Base-by-base conservation (phyloP, 2,113 vertebrate genomes). In the Brachionichthys hirsutus region DNA sequence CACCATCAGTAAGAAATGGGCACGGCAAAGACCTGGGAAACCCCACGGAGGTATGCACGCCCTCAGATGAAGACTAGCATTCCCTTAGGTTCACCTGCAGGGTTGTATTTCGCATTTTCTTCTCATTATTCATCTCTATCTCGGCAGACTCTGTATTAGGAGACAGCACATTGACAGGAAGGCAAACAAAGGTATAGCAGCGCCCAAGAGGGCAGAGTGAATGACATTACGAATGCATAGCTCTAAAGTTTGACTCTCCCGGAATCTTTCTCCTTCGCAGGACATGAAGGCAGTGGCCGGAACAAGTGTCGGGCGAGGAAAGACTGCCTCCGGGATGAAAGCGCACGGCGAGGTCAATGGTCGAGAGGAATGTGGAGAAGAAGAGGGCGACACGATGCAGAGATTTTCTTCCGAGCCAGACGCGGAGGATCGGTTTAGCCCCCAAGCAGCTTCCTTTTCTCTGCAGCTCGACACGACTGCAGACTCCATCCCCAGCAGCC, bases 401-500 rank as follows among this genome's bases (percentile, higher is more conserved):
- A 93, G 90, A 19, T 97, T 94, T 78, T 87, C 93, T 5, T 97
- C 95, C 1, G 96, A 90, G 62, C 77, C 80, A 1, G 90, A 98
- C 11, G 95, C 94, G 0, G 96, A 97, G 70, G 96, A 98, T 49
- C 94, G 95, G 44, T 97, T 92, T 90, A 98, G 96, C 80, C 92
- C 96, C 77, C 96, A 94, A 81, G 95, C 96, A 0, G 89, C 88
- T 4, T 90, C 88, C 34, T 95, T 95, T 9, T 94, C 94, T 0
- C 66, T 97, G 54, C 95, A 95, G 89, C 94, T 95, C 5, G 93
- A 95, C 83, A 83, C 93, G 0, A 89, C 94, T 1, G 93, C 94
- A 0, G 95, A 98, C 90, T 98, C 95, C 72, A 95, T 94, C 77
- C 94, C 95, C 80, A 98, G 95, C 92, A 98, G 96, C 87, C 95